Evolutionary conservation across 2,888 invertebrate species (phyloP).

Genomic region (Synanthedon myopaeformis): DNA sequence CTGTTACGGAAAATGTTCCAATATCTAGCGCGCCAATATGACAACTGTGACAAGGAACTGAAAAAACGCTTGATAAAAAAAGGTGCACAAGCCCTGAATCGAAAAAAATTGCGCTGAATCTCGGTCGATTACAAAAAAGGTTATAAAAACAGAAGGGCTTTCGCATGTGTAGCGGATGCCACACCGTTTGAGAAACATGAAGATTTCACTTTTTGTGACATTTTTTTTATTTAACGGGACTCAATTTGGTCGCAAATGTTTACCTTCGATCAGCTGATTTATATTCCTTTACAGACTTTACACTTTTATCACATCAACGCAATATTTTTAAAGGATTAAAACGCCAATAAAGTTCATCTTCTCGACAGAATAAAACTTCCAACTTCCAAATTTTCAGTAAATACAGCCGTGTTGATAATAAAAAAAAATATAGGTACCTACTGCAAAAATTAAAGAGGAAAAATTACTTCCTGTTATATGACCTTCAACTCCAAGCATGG

Average conservation of each 20-base stretch:
- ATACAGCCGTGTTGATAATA: too few relatives aligned
- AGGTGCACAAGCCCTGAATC: slow-evolving; percentile 11
- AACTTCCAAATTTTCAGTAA: too few relatives aligned
- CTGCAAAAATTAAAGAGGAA: not conserved
- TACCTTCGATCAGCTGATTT: slow-evolving; percentile 12
- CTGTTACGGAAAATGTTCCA: too few relatives aligned
- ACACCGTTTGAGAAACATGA: slow-evolving; percentile 24
- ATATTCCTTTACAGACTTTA: not conserved
- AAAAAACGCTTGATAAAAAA: not conserved
- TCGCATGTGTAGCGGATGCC: slow-evolving; percentile 33
- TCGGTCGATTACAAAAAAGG: slow-evolving; percentile 14
- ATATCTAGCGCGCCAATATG: too few relatives aligned
- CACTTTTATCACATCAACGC: too few relatives aligned
- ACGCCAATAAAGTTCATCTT: too few relatives aligned
- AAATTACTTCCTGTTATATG: too few relatives aligned
- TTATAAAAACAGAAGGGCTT: slow-evolving; percentile 18
- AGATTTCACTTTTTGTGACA: slow-evolving; percentile 9
- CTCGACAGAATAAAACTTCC: too few relatives aligned
- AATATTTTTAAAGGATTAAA: too few relatives aligned
- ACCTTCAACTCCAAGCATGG: too few relatives aligned
- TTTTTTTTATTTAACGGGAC: slow-evolving; percentile 7
- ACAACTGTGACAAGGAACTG: too few relatives aligned
- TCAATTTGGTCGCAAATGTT: slow-evolving; percentile 13
- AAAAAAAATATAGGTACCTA: not conserved
- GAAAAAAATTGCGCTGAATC: slow-evolving; percentile 16